phyloP scores from a whole-genome alignment of 2,797 vertebrate species.

The Scolopax bukidnonensis region DNA sequence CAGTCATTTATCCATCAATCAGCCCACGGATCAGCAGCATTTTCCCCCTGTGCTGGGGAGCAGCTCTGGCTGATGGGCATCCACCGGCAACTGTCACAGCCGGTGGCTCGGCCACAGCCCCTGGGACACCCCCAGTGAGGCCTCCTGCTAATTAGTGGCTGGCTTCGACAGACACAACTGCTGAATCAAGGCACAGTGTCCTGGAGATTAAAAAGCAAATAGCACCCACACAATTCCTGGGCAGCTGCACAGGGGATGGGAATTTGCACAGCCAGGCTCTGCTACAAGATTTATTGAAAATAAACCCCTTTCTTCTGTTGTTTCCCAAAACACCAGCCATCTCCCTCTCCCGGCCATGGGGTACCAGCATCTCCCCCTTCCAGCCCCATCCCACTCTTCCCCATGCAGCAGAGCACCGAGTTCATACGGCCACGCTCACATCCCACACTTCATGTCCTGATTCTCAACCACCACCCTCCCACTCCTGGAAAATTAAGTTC shows the following conservation, averaged over 20 bases:
- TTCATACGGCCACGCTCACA: accelerated
- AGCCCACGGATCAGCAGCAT: background rate
- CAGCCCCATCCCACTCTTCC: background rate
- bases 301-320: background rate
- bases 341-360: background rate
- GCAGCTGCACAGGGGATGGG: accelerated
- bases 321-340: background rate
- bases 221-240: accelerated
- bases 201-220: background rate
- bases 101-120: background rate
- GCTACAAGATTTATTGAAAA: background rate
- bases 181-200: background rate
- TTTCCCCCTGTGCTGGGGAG: background rate
- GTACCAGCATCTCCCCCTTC: background rate
- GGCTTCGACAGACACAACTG: background rate
- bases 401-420: accelerated
- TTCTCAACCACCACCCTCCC: accelerated
- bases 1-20: background rate
- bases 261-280: background rate
- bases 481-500: background rate
- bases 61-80: background rate
- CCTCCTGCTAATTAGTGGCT: background rate
- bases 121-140: background rate
- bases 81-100: background rate
- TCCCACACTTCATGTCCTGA: accelerated